Base-by-base conservation (phyloP, 2,113 vertebrate species). In the Abramis brama region DNA sequence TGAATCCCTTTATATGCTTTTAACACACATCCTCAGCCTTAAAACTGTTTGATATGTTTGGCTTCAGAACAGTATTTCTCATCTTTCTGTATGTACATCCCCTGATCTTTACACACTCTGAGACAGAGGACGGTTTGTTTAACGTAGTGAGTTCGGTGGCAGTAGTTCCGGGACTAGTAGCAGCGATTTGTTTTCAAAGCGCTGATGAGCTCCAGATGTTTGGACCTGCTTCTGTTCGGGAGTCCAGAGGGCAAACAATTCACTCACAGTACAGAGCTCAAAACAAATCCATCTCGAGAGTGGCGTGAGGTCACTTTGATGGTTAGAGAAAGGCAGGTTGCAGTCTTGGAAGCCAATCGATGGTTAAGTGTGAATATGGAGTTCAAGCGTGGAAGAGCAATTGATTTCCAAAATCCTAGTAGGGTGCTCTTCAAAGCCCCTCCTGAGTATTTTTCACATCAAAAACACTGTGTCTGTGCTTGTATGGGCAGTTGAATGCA, bases 121-220 rank as follows among this genome's bases (percentile, higher is more conserved):
- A 74, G 64, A 81, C 62, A 23, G 75, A 77, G 82, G 23, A 70
- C 13, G 4, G 79, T 86, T 88, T 88, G 87, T 88, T 88, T 83
- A 62, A 68, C 23, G 52, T 45, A 52, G 75, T 17, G 21, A 62
- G 25, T 62, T 77, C 62, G 19, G 79, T 87, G 87, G 73, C 87
- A 85, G 57, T 64, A 57, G 62, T 88, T 85, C 79, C 59, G 59
- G 86, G 79, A 87, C 81, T 59, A 47, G 89, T 87, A 87, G 87
- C 87, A 76, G 68, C 50, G 85, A 57, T 88, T 87, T 87, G 89
- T 87, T 88, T 90, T 84, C 39, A 79, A 39, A 86, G 70, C 12
- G 23, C 85, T 88, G 89, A 88, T 87, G 84, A 84, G 79, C 77
- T 88, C 83, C 87, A 88, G 89, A 90, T 90, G 87, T 86, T 85